Percentiles rank a stretch among this genome's conserved stretches.
These are phyloP conservation scores for Uromys caudimaculatus DNA, from an alignment of 2,797 vertebrate genomes.

Conservation along the genomic window DNA sequence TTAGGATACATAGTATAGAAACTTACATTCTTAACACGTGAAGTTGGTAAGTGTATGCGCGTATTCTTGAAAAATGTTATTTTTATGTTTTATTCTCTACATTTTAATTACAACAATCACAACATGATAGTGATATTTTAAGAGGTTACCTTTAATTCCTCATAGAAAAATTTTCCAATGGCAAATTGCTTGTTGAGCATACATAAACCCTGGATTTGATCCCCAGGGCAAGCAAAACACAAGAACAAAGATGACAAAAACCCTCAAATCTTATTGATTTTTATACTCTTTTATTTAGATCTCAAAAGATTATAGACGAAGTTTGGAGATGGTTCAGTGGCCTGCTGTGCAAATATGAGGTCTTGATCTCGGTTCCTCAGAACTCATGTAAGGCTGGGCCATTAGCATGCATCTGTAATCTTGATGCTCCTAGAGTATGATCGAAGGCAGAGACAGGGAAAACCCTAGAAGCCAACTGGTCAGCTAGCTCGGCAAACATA, in stretches of 20 bases:
- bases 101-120: not conserved
- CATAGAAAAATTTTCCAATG: not conserved
- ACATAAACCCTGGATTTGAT: not conserved
- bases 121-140: not conserved
- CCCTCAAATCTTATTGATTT: not conserved
- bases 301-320: not conserved
- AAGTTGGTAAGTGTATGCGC: not conserved
- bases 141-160: not conserved
- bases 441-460: not conserved
- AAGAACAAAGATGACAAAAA: not conserved
- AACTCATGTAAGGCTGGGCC: not conserved
- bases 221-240: not conserved
- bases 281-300: not conserved
- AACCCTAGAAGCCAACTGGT: not conserved
- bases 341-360: not conserved
- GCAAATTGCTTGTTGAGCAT: not conserved
- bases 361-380: not conserved
- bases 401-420: not conserved
- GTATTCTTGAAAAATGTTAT: not conserved
- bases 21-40: not conserved
- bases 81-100: not conserved
- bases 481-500: not conserved
- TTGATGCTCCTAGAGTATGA: not conserved
- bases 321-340: not conserved
- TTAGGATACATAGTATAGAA: not conserved